Percentiles rank a stretch among this genome's conserved stretches.
phyloP scores from a whole-genome alignment of 2,888 invertebrate genomes.

The Deilephila porcellus region DNA sequence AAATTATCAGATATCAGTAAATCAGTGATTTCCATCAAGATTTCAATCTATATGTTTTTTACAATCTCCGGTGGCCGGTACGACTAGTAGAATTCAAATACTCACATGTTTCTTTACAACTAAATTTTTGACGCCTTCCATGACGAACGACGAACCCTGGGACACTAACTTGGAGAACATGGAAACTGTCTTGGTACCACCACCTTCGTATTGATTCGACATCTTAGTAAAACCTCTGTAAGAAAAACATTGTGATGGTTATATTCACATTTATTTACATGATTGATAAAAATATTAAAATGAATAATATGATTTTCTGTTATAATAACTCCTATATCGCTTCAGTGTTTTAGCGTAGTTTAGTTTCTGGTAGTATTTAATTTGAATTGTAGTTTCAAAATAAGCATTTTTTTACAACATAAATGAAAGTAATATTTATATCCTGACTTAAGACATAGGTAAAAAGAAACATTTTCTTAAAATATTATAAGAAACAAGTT shows the following conservation, averaged over 20 bases:
- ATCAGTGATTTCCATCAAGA: too few species aligned
- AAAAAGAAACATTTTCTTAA: too few species aligned
- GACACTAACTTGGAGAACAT: conserved; percentile 99
- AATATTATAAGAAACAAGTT: too few species aligned
- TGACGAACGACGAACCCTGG: conserved; percentile 98
- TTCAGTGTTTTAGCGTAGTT: too few species aligned
- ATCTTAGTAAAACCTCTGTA: conserved; percentile 91
- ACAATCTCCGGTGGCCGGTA: too few species aligned
- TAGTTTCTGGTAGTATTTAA: too few species aligned
- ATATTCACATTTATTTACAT: neutral
- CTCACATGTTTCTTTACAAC: conserved; percentile 98
- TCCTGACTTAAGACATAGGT: too few species aligned
- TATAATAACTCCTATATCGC: too few species aligned
- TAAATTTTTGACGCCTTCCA: conserved; percentile 99
- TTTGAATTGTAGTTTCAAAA: too few species aligned
- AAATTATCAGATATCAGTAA: too few species aligned
- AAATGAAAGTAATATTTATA: neutral
- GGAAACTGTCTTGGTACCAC: conserved; percentile 97
- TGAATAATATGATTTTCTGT: neutral
- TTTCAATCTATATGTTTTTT: too few species aligned
- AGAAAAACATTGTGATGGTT: conserved; percentile 34
- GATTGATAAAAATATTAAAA: neutral
- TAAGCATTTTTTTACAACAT: neutral
- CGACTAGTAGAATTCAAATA: conserved; percentile 41
- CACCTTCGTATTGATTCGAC: conserved; percentile 94